Evolutionary conservation across 2,797 vertebrate species (phyloP), one percentile per base, ranked within the genome.

Genomic region (Oryzias sinensis): DNA sequence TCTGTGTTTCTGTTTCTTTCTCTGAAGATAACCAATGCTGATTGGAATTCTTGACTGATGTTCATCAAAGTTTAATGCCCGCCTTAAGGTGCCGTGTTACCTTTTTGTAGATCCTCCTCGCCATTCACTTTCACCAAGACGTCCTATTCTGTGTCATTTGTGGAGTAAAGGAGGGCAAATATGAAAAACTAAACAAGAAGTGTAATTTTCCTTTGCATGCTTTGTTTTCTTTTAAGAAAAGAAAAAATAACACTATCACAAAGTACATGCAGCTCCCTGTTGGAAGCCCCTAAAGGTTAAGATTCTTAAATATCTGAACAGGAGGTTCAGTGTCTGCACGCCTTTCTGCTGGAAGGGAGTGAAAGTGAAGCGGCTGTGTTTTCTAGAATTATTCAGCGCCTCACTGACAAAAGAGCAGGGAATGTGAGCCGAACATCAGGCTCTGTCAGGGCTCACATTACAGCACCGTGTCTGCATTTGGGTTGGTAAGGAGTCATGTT

Each of bases 21-120:
- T 77, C 75, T 70, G 5, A 69, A 81, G 70, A 80, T 72, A 70
- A 68, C 69, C 43, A 47, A 75, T 18, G 53, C 60, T 73, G 66
- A 20, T 59, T 71, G 84, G 72, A 87, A 85, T 91, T 87, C 82
- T 76, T 70, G 71, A 73, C 79, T 85, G 83, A 72, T 56, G 66
- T 81, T 85, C 88, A 92, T 93, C 80, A 91, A 93, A 91, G 57
- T 90, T 93, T 92, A 88, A 93, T 74, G 78, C 66, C 56, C 58
- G 67, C 76, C 85, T 91, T 85, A 82, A 88, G 88, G 91, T 92
- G 88, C 90, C 74, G 66, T 60, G 40, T 93, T 93, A 92, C 92
- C 80, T 72, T 43, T 80, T 18, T 83, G 78, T 89, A 82, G 76
- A 81, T 92, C 85, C 83, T 91, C 84, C 81, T 89, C 79, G 54